Conservation (phyloP, 2,113 vertebrate genomes). For the Scomber scombrus region DNA sequence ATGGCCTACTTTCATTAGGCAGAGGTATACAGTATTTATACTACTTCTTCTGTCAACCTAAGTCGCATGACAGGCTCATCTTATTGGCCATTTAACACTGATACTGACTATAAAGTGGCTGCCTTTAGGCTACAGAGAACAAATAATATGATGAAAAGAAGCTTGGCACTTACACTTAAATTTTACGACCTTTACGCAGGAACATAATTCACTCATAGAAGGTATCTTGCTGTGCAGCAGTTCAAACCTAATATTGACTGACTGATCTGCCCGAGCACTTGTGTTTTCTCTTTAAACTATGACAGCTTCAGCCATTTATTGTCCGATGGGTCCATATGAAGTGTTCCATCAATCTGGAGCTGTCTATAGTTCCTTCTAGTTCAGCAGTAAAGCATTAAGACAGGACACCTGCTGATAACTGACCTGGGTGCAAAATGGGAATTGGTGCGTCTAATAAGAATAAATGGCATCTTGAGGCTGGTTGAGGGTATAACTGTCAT, state of each 20-base stretch:
- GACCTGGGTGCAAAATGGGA: neutral
- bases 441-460: slow-evolving; percentile 14
- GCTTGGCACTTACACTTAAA: neutral
- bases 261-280: too few species aligned
- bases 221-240: too few species aligned
- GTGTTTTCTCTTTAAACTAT: neutral
- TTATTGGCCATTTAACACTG: neutral
- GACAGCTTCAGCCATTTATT: neutral
- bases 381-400: neutral
- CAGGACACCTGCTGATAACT: slow-evolving; percentile 7
- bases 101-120: neutral
- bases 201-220: neutral
- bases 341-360: neutral
- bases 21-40: neutral
- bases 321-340: slow-evolving; percentile 4
- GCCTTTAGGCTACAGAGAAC: neutral
- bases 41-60: neutral
- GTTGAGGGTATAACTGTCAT: slow-evolving; percentile 15
- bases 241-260: too few species aligned
- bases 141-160: neutral
- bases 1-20: neutral
- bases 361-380: neutral
- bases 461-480: slow-evolving; percentile 14
- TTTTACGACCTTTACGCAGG: neutral
- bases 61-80: neutral